Conservation (phyloP, 1,140 invertebrate genomes). For the Macrobrachium rosenbergii region DNA sequence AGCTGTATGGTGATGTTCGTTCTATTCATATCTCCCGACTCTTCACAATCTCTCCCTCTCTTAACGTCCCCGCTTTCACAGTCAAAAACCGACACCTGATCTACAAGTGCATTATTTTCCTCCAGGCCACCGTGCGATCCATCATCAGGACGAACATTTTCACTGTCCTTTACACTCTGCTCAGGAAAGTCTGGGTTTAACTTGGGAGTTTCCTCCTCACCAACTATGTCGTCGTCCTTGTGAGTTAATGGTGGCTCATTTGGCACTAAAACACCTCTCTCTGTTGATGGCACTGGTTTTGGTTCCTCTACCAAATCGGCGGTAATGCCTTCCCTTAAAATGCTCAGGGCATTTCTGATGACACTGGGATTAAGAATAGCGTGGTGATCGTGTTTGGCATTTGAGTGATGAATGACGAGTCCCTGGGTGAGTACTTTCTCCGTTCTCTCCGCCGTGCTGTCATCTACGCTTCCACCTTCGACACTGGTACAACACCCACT, state of each 20-base stretch:
- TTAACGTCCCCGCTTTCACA: not conserved
- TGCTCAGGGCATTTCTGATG: conserved; percentile 29
- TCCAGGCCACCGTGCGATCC: not conserved
- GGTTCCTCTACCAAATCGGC: not conserved
- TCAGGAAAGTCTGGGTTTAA: too few relatives aligned
- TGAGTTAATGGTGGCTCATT: conserved; percentile 3
- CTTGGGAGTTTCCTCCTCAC: too few relatives aligned
- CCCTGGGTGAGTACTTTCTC: conserved; percentile 34
- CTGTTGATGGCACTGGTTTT: not conserved
- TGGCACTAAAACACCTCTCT: not conserved
- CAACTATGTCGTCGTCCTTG: not conserved
- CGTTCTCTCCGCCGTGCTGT: conserved; percentile 38
- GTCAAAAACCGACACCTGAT: not conserved
- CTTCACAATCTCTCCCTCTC: not conserved
- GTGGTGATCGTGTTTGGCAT: not conserved
- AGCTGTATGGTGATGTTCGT: conserved; percentile 49
- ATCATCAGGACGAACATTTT: too few relatives aligned
- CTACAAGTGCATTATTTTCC: not conserved
- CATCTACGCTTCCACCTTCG: conserved; percentile 8
- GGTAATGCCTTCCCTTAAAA: conserved; percentile 25
- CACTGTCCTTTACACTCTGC: too few relatives aligned
- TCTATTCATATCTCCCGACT: conserved; percentile 39
- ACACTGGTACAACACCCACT: conserved; percentile 28
- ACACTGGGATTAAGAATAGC: conserved; percentile 24
- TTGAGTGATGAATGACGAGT: conserved; percentile 32